Evolutionary conservation across 2,888 invertebrate genomes (phyloP), one percentile per base, ranked within the genome.

Genomic region (Tholera decimalis): DNA sequence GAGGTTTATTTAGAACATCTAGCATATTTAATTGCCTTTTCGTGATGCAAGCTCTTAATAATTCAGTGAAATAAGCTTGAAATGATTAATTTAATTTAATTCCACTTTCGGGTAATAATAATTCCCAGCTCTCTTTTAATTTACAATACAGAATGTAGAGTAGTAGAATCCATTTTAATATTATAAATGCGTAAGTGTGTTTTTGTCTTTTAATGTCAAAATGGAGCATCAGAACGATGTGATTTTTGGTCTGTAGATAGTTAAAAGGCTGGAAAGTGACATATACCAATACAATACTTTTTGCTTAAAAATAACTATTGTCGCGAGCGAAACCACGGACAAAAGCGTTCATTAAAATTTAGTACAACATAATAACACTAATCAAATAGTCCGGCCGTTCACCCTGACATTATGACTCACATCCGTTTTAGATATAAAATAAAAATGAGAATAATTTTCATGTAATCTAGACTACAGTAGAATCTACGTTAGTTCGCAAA

Each of bases 381-480:
- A 50, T 20, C 18, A 9, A 11, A 39, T 13, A 46, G 39, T 39
- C 7, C 3, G 22, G 63, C 18, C 22, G 35, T 3, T 3, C 18
- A 22, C 9, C 7, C 4, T 9, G 24, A 9, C 24, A 35, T 41
- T n/a, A 41, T n/a, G 35, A 26, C 15, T 11, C 33, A 8, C 41
- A 54, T 62, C 41, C 39, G 24, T 51, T 24, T 7, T 11, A 0
- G 15, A 9, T 24, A 50, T 33, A 55, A 26, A 54, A 28, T 49
- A 26, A 44, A 68, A 35, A 39, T 41, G 18, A 43, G 20, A 43
- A 43, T 64, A 26, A 33, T 24, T 39, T 11, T 13, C 39, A 26
- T 46, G 24, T 56, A 51, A 57, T 70, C 39, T 57, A 77, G 64
- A 46, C 51, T 57, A 58, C 54, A 46, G 24, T 49, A 54, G 22